A percentile compares a stretch with the other conserved stretches of the same genome.
Evolutionary conservation across 2,113 vertebrate genomes (phyloP).

Genomic region (Accipiter virgatus): DNA sequence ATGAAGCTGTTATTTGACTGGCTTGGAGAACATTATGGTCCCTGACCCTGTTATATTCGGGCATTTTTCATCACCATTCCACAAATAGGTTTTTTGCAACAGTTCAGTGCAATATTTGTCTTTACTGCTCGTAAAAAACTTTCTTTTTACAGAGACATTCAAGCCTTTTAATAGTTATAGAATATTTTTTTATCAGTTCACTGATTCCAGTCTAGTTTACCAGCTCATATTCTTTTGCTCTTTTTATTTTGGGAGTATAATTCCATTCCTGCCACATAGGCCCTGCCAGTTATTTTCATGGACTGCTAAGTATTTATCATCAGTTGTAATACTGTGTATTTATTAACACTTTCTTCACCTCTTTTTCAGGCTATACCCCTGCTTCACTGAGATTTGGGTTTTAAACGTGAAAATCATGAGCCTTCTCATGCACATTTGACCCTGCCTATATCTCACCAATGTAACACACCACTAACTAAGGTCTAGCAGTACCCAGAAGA

Average conservation of each 20-base stretch:
- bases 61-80: neutral
- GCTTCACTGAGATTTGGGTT: neutral
- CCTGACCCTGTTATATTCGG: neutral
- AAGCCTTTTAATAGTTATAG: neutral
- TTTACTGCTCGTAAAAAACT: neutral
- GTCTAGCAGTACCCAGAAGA: neutral
- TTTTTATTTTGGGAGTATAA: neutral
- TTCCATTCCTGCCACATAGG: neutral
- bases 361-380: neutral
- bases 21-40: neutral
- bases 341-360: neutral
- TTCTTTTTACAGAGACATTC: neutral
- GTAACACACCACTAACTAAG: neutral
- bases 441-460: neutral
- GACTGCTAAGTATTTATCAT: neutral
- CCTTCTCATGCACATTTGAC: neutral
- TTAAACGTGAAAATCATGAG: neutral
- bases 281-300: neutral
- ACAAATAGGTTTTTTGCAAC: neutral
- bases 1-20: neutral
- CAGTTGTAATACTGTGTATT: neutral
- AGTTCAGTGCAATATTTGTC: neutral
- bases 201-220: neutral
- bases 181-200: neutral
- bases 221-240: neutral